Conservation (phyloP, 1,140 invertebrate species). For the Calliopsis andreniformis region DNA sequence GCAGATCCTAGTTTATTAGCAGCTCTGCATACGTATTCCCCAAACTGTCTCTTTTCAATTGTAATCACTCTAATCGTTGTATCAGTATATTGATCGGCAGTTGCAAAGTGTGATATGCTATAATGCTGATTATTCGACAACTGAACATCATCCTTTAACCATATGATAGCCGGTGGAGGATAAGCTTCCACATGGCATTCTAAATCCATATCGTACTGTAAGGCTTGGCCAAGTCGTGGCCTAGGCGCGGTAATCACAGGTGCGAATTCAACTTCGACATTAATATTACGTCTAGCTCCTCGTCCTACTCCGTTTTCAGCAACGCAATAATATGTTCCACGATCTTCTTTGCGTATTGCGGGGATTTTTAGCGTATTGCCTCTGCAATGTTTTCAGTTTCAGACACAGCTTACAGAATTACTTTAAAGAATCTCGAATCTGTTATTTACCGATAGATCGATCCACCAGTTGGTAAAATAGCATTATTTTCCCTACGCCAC, state of each 20-base stretch:
- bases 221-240: conserved; percentile 90
- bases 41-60: conserved; percentile 95
- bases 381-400: conserved; percentile 77
- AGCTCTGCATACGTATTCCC: conserved; percentile 92
- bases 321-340: conserved; percentile 96
- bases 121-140: conserved; percentile 95
- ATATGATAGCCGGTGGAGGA: conserved; percentile 92
- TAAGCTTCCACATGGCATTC: conserved; percentile 96
- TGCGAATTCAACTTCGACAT: conserved; percentile 93
- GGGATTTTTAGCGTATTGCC: conserved; percentile 93
- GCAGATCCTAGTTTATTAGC: conserved; percentile 92
- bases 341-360: conserved; percentile 91
- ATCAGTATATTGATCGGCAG: conserved; percentile 94
- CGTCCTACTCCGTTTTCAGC: conserved; percentile 95
- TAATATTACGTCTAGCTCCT: conserved; percentile 92
- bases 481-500: conserved; percentile 96
- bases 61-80: conserved; percentile 94
- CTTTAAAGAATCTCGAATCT: background rate
- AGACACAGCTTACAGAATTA: background rate
- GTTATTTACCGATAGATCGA: conserved; percentile 85
- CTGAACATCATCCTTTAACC: conserved; percentile 91
- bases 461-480: conserved; percentile 93
- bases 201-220: conserved; percentile 96
- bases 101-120: conserved; percentile 93
- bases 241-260: conserved; percentile 92